Evolutionary conservation across 2,888 invertebrate genomes (phyloP).

Genomic region (Drosophila glabriapex): DNA sequence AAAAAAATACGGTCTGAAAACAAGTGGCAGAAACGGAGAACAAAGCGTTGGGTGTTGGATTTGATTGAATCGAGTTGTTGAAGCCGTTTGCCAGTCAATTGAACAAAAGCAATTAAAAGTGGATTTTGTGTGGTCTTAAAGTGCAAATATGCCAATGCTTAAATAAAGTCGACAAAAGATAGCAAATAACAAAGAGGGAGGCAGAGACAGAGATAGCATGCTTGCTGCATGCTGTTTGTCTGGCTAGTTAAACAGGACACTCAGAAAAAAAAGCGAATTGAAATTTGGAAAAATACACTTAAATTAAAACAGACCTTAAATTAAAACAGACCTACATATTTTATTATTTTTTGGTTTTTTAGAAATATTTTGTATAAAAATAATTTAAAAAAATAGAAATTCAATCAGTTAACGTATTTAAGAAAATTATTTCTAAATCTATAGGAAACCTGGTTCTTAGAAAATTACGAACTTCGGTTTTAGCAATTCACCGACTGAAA

Average conservation of each 20-base stretch:
- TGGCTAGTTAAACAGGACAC: constrained; percentile 30
- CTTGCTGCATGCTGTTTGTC: not conserved
- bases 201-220: not conserved
- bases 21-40: constrained; percentile 39
- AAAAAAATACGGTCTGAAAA: constrained; percentile 17
- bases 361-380: not conserved
- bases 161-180: constrained; percentile 62
- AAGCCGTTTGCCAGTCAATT: constrained; percentile 74
- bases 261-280: not conserved
- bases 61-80: constrained; percentile 65
- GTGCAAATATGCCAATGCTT: constrained; percentile 72
- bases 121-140: constrained; percentile 78
- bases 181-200: constrained; percentile 8
- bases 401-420: not conserved
- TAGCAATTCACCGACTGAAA: not conserved
- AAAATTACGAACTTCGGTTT: not conserved
- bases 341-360: not conserved
- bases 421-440: not conserved
- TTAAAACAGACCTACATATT: not conserved
- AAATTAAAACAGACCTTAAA: not conserved
- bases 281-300: not conserved
- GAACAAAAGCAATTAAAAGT: constrained; percentile 84
- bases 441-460: not conserved
- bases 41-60: constrained; percentile 55
- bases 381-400: not conserved